Base-by-base conservation (phyloP, 30 jellyfish, hydroid and myxozoan genomes). In the Rhopilema esculentum region DNA sequence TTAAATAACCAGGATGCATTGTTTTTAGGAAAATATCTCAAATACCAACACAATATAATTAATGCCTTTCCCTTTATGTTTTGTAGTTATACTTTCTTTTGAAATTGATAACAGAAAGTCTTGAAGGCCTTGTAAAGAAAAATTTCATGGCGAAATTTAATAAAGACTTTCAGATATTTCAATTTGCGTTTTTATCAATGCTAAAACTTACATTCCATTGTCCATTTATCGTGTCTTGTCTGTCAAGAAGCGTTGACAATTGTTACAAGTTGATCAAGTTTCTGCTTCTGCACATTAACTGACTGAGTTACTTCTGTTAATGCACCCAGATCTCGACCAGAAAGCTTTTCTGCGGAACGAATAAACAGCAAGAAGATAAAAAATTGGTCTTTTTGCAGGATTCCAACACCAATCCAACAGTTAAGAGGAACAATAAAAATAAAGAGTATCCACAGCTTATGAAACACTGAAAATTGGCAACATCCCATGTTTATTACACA, bases 261-360 rank as follows among this genome's bases (percentile, higher is more conserved):
- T 16, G 88, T 96, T 18, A 94, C 64, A 8, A 94, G 75, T 28
- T 75, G 96, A 17, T 62, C 95, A 17, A 94, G 97, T 31, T 94
- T 94, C 33, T 88, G 95, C 69, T 94, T 94, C 94, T 94, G 98
- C 8, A 89, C 82, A 68, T 80, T 93, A 12, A 94, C 98, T 0
- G 98, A 89, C 72, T 94, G 98, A 29, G 98, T 94, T 15, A 94
- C 98, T 79, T 89, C 98, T 21, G 97, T 94, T 28, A 94, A 72
- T 22, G 85, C 68, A 40, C 98, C 98, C 49, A 94, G 89, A 66
- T 89, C 96, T 48, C 82, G 87, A 50, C 93, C 93, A 50, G 98
- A 95, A 27, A 94, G 91, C 69, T 94, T 86, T 75, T 94, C 98
- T 94, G 91, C 29, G 78, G 81, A n/a, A n/a, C n/a, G 49, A 27